phyloP scores from a whole-genome alignment of 2,113 vertebrate species.

The Marmota flaviventris region DNA sequence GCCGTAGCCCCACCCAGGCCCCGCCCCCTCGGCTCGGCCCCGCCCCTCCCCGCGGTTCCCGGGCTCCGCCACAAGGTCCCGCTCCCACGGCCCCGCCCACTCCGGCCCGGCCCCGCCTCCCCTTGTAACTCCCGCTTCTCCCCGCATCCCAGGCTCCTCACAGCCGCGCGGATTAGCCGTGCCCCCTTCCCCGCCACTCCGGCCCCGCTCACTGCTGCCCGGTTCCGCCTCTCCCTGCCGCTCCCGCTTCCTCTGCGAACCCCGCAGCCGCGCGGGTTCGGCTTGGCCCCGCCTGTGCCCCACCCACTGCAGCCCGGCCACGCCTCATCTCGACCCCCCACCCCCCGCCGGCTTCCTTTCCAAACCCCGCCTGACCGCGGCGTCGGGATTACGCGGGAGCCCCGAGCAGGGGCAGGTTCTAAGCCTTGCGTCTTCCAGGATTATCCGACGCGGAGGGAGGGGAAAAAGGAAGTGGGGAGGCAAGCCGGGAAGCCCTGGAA shows the following conservation, averaged over 20 bases:
- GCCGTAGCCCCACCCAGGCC: neutral
- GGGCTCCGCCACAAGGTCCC: accelerated
- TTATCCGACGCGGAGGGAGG: accelerated
- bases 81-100: neutral
- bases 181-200: neutral
- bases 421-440: accelerated
- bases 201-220: neutral
- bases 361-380: accelerated
- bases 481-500: neutral
- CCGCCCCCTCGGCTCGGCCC: neutral
- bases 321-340: neutral
- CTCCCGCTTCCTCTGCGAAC: neutral
- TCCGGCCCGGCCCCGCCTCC: neutral
- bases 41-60: neutral
- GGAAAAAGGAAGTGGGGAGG: neutral
- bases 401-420: neutral
- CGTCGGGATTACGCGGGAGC: neutral
- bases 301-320: neutral
- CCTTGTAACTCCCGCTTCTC: accelerated
- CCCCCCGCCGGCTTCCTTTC: neutral
- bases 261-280: accelerated
- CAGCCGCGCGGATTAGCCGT: neutral
- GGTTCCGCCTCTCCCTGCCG: neutral
- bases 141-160: neutral
- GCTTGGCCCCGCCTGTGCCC: neutral